Conservation (phyloP, 2,797 vertebrate genomes). For the Aeoliscus strigatus region DNA sequence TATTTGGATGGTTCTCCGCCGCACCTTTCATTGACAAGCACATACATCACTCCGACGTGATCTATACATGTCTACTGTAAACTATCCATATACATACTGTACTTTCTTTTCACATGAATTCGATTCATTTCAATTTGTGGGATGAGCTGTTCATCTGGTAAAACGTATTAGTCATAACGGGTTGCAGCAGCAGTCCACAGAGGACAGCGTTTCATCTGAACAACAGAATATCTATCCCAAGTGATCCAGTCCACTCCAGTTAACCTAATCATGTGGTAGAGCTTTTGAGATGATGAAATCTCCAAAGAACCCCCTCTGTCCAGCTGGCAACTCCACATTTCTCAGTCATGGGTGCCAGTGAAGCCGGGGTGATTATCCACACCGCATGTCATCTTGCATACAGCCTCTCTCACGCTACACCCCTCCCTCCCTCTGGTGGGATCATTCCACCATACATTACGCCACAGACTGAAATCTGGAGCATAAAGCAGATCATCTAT, state of each 20-base stretch:
- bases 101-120: constrained; percentile 1
- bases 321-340: constrained; percentile 56
- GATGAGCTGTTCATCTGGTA: too few relatives aligned
- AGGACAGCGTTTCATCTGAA: constrained; percentile 7
- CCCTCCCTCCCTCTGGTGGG: constrained; percentile 13
- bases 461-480: constrained; percentile 12
- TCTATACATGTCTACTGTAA: neutral
- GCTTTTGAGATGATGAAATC: constrained; percentile 62
- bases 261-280: constrained; percentile 45
- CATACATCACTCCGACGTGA: constrained; percentile 12
- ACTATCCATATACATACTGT: too few relatives aligned
- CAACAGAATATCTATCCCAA: constrained; percentile 16
- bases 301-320: constrained; percentile 36
- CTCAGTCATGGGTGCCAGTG: constrained; percentile 47
- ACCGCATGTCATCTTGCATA: constrained; percentile 53
- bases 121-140: neutral
- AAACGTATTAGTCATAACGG: too few relatives aligned
- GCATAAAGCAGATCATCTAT: constrained; percentile 5
- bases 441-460: constrained; percentile 30
- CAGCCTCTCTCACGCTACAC: constrained; percentile 36
- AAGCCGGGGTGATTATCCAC: constrained; percentile 54
- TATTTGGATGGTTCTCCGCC: constrained; percentile 63
- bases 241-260: constrained; percentile 18
- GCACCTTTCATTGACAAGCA: constrained; percentile 52
- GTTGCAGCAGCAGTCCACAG: too few relatives aligned